These are phyloP conservation scores for Dryobotodes eremita DNA, from an alignment of 2,888 invertebrate genomes.

Conservation along the genomic window DNA sequence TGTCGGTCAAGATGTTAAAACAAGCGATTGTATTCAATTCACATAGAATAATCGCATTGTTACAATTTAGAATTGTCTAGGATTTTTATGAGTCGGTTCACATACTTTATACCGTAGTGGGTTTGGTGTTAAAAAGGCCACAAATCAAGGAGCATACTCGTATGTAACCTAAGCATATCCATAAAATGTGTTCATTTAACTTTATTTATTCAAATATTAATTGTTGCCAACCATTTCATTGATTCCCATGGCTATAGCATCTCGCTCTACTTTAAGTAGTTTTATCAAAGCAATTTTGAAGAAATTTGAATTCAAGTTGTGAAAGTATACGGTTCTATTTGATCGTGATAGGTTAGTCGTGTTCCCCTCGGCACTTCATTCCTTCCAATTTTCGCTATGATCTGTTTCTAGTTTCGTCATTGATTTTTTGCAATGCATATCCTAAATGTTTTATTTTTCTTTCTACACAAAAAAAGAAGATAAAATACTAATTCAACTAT, in stretches of 20 bases:
- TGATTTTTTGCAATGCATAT: constrained; percentile 18
- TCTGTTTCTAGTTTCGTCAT: constrained; percentile 41
- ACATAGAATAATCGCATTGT: constrained; percentile 64
- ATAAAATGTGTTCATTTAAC: neutral
- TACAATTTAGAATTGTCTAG: constrained; percentile 36
- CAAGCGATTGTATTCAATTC: constrained; percentile 69
- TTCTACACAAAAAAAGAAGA: too few species aligned
- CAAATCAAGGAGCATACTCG: neutral
- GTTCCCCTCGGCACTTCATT: constrained; percentile 56
- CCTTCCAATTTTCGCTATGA: constrained; percentile 45
- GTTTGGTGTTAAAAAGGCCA: neutral
- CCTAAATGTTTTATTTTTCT: neutral
- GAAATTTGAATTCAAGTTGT: constrained; percentile 50
- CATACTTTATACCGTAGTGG: neutral
- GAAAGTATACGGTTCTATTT: constrained; percentile 60
- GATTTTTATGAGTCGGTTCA: constrained; percentile 19
- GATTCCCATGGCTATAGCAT: constrained; percentile 6
- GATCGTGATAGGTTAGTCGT: constrained; percentile 64
- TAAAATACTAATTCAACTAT: neutral
- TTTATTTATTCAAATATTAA: neutral
- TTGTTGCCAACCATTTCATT: neutral
- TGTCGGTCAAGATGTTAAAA: constrained; percentile 72
- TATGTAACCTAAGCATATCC: neutral
- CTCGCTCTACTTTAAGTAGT: constrained; percentile 5
- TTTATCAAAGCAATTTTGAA: constrained; percentile 55